A percentile compares a stretch with the other conserved stretches of the same genome.
Conservation (phyloP, 2,888 invertebrate species). For the Aporophyla nigra region DNA sequence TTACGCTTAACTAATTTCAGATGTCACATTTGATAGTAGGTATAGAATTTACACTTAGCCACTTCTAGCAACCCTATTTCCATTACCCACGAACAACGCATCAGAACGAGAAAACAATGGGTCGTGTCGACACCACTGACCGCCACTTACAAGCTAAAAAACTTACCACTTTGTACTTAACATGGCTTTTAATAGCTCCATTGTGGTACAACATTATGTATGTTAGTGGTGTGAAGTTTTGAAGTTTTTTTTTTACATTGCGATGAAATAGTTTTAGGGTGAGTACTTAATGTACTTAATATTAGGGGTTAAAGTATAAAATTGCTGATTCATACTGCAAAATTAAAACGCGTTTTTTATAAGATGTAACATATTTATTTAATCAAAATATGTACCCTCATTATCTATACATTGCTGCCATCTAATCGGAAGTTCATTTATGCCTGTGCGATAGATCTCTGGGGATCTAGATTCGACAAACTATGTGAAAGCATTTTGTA, state of each 20-base stretch:
- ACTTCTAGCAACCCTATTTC: slow-evolving; percentile 46
- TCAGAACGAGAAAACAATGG: slow-evolving; percentile 74
- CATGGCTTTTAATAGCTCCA: slow-evolving; percentile 16
- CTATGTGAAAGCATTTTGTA: too few species aligned
- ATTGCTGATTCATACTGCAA: too few species aligned
- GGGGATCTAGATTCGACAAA: too few species aligned
- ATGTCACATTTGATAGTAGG: too few species aligned
- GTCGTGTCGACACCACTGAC: slow-evolving; percentile 53
- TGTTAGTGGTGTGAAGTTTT: neutral
- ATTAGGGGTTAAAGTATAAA: neutral
- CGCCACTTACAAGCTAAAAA: slow-evolving; percentile 56
- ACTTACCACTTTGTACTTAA: slow-evolving; percentile 43
- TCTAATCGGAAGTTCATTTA: too few species aligned
- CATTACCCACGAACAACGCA: slow-evolving; percentile 48
- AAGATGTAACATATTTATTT: too few species aligned
- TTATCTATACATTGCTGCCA: too few species aligned
- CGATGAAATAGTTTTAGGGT: neutral
- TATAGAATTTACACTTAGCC: neutral
- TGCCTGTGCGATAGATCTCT: too few species aligned
- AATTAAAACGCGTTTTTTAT: too few species aligned
- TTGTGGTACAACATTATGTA: slow-evolving; percentile 6
- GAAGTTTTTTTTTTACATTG: neutral
- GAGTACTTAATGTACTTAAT: neutral
- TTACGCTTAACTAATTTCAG: neutral
- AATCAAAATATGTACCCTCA: too few species aligned